Conservation (phyloP, 2,113 vertebrate genomes). For the Theristicus caerulescens region DNA sequence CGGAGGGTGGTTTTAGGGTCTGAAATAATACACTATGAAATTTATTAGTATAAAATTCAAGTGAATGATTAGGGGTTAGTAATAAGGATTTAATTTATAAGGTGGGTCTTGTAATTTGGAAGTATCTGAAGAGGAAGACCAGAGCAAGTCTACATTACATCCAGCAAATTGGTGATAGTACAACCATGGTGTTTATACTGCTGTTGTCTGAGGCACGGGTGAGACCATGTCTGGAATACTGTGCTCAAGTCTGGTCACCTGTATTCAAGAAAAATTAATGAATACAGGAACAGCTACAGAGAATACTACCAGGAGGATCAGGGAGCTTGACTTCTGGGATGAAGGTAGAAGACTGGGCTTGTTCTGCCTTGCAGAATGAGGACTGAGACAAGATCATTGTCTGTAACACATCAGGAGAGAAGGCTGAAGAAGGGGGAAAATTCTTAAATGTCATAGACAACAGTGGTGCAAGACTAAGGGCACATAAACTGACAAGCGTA, state of each 20-base stretch:
- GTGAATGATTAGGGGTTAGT: neutral
- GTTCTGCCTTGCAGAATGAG: neutral
- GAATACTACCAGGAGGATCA: neutral
- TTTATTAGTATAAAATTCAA: neutral
- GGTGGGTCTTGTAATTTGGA: neutral
- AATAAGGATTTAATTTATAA: neutral
- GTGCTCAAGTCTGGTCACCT: neutral
- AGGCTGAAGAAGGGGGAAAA: neutral
- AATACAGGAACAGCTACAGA: neutral
- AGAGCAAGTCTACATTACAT: neutral
- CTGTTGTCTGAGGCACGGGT: neutral
- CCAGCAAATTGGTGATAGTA: neutral
- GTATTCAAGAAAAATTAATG: neutral
- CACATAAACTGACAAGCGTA: neutral
- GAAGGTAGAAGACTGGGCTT: neutral
- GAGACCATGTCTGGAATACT: neutral
- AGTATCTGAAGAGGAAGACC: neutral
- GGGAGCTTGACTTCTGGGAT: neutral
- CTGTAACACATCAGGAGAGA: neutral
- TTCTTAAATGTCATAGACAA: no score
- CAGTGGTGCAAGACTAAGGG: neutral
- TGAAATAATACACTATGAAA: neutral
- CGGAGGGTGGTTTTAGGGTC: neutral
- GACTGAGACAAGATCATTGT: neutral
- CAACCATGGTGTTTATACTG: neutral